Percentiles rank a stretch among this genome's conserved stretches.
These are phyloP conservation scores for Muscina levida DNA, from an alignment of 2,888 invertebrate species.

Conservation along the genomic window DNA sequence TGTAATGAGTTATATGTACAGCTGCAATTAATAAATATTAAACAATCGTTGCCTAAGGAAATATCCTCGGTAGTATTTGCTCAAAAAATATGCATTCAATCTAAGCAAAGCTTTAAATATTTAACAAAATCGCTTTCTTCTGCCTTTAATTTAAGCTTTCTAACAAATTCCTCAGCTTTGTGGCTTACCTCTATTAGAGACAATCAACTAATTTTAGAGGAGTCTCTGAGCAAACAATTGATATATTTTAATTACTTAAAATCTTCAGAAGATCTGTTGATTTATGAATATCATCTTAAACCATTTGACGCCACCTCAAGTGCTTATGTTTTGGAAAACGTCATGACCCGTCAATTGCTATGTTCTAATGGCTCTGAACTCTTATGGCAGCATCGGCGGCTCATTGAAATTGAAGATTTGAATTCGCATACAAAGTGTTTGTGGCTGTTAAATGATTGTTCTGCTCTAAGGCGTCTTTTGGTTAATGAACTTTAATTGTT, in stretches of 20 bases:
- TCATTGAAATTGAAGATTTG: not conserved
- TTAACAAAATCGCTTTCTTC: slow-evolving; percentile 6
- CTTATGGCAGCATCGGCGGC: slow-evolving; percentile 39
- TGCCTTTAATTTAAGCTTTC: slow-evolving; percentile 19
- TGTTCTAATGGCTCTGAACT: slow-evolving; percentile 28
- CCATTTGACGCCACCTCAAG: slow-evolving; percentile 1
- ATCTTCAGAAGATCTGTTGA: slow-evolving; percentile 40
- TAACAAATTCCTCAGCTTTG: not conserved
- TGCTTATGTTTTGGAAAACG: slow-evolving; percentile 38
- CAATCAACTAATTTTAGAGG: slow-evolving; percentile 49
- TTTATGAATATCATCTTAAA: slow-evolving; percentile 48
- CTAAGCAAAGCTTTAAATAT: not conserved
- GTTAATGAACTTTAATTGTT: slow-evolving; percentile 68
- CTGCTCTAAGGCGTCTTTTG: slow-evolving; percentile 66
- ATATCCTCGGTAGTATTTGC: slow-evolving; percentile 64
- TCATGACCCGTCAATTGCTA: slow-evolving; percentile 44
- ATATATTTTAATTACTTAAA: slow-evolving; percentile 52
- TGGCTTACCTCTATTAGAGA: slow-evolving; percentile 31
- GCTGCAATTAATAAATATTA: slow-evolving; percentile 69
- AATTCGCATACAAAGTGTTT: slow-evolving; percentile 34
- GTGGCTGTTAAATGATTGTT: slow-evolving; percentile 60
- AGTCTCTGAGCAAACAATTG: slow-evolving; percentile 26
- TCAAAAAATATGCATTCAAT: slow-evolving; percentile 67
- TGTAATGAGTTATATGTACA: not conserved
- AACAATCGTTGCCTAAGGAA: slow-evolving; percentile 67